phyloP scores from a whole-genome alignment of 1,140 invertebrate genomes.

The Prorops nasuta region DNA sequence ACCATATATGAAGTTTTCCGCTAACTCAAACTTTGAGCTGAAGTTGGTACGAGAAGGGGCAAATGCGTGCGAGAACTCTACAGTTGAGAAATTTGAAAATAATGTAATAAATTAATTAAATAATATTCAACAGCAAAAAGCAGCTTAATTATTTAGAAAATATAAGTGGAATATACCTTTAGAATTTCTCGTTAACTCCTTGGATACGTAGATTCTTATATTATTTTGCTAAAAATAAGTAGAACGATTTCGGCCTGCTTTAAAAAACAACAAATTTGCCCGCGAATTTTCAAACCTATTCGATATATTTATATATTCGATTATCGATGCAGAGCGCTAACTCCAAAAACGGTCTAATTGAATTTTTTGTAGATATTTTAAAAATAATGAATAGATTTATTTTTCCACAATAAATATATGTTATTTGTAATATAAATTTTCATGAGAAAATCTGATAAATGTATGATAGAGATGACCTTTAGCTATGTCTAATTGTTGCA shows the following conservation, averaged over 20 bases:
- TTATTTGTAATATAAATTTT: too few relatives aligned
- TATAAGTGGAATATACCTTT: not conserved
- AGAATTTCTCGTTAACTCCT: not conserved
- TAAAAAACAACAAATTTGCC: not conserved
- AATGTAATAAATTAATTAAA: too few relatives aligned
- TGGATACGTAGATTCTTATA: not conserved
- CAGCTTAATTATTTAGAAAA: not conserved
- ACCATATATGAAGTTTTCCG: constrained; percentile 50
- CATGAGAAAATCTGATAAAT: too few relatives aligned
- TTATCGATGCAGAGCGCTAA: not conserved
- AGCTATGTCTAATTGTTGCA: too few relatives aligned
- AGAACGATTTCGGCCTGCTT: not conserved
- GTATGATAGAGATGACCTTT: too few relatives aligned
- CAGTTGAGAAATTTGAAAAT: too few relatives aligned
- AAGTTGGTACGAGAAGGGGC: too few relatives aligned
- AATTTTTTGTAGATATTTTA: not conserved
- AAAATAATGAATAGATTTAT: too few relatives aligned
- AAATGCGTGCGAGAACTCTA: too few relatives aligned
- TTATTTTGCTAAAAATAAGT: not conserved
- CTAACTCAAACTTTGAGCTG: constrained; percentile 36
- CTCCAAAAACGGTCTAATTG: not conserved
- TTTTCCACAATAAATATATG: not conserved
- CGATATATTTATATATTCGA: too few relatives aligned
- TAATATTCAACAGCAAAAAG: constrained; percentile 1
- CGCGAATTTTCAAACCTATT: not conserved